phyloP scores from a whole-genome alignment of 2,888 invertebrate genomes.

The Criorhina ranunculi region DNA sequence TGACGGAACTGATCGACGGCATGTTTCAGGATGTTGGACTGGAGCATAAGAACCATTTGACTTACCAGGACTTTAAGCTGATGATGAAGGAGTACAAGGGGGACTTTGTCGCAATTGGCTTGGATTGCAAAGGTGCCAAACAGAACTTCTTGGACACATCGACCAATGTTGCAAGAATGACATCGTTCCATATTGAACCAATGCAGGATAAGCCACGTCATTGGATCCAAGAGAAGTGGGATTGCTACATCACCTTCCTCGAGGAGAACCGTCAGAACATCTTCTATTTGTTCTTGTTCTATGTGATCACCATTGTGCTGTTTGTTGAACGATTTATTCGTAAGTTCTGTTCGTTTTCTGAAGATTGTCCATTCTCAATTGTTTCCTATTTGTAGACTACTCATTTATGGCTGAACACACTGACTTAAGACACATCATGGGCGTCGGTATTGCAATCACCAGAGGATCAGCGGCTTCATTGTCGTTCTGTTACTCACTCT shows the following conservation, averaged over 20 bases:
- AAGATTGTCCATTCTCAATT: background rate
- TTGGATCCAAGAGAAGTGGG: conserved; percentile 92
- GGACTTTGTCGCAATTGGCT: conserved; percentile 96
- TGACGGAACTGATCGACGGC: conserved; percentile 96
- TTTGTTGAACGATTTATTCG: conserved; percentile 97
- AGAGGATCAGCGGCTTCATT: conserved; percentile 97
- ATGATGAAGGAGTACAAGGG: conserved; percentile 99
- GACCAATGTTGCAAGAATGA: conserved; percentile 97
- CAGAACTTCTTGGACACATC: conserved; percentile 97
- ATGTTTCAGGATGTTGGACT: conserved; percentile 97
- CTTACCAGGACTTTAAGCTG: conserved; percentile 95
- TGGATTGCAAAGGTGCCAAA: conserved; percentile 97
- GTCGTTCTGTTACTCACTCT: conserved; percentile 96
- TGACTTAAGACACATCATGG: conserved; percentile 98
- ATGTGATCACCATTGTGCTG: conserved; percentile 96
- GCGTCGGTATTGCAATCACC: conserved; percentile 97
- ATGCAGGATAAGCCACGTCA: conserved; percentile 89
- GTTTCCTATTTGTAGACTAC: conserved; percentile 88
- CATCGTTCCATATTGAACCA: conserved; percentile 95
- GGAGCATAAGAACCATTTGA: conserved; percentile 94
- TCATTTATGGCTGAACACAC: conserved; percentile 98
- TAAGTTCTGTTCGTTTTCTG: conserved; percentile 84
- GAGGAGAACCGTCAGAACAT: conserved; percentile 98
- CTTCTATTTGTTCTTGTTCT: conserved; percentile 97
- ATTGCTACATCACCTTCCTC: conserved; percentile 94